These are phyloP conservation scores for Lamprotornis superbus DNA, from an alignment of 2,113 vertebrate genomes.

Conservation along the genomic window DNA sequence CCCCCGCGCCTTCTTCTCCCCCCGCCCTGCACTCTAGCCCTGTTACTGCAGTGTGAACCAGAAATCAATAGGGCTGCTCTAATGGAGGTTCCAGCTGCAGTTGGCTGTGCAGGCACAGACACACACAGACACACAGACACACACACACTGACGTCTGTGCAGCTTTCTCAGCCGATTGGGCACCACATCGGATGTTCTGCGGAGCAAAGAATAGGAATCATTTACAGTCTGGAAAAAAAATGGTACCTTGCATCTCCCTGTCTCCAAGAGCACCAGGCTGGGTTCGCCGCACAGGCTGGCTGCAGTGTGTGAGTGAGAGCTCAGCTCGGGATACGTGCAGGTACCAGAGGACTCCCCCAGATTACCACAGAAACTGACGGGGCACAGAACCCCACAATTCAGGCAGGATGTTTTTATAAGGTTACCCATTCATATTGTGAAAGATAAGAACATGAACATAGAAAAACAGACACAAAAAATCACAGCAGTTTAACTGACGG, in stretches of 20 bases:
- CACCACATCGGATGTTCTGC: slow-evolving; percentile 83
- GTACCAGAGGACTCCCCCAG: neutral
- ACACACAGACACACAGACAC: neutral
- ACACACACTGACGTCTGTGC: slow-evolving; percentile 74
- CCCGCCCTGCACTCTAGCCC: slow-evolving; percentile 13
- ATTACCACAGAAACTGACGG: neutral
- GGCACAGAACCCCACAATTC: neutral
- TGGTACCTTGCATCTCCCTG: slow-evolving; percentile 51
- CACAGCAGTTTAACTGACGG: neutral
- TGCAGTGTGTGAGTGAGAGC: neutral
- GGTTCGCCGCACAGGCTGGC: neutral
- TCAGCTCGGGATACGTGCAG: neutral
- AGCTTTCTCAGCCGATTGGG: slow-evolving; percentile 79
- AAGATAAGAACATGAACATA: neutral
- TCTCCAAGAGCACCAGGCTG: slow-evolving; percentile 29
- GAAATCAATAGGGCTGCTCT: slow-evolving; percentile 78
- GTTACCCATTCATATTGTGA: neutral
- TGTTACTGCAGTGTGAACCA: slow-evolving; percentile 70
- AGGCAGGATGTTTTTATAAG: neutral
- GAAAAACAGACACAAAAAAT: neutral
- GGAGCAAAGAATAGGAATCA: slow-evolving; percentile 75
- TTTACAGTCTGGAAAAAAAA: slow-evolving; percentile 56
- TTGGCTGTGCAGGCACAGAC: neutral
- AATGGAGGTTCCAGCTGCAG: slow-evolving; percentile 75
- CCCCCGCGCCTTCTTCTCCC: neutral